Evolutionary conservation across 1,140 invertebrate species (phyloP), one percentile per base, ranked within the genome.

Genomic region (Pissodes strobi): DNA sequence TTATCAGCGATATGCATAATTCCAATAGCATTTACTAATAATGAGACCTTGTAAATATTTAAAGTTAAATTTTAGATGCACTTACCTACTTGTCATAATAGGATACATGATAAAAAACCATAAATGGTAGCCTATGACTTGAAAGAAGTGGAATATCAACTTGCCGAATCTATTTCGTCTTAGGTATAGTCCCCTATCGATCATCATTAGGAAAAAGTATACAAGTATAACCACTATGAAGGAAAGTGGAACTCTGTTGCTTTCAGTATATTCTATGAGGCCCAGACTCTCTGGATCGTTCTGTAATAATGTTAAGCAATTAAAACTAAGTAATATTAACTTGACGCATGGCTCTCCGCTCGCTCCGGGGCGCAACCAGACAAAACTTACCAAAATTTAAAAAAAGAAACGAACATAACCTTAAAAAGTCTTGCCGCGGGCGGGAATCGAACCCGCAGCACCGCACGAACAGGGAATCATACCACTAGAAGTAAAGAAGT

Each of bases 21-120:
- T n/a, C n/a, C n/a, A n/a, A n/a, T n/a, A n/a, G n/a, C n/a, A n/a
- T n/a, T n/a, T n/a, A n/a, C n/a, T n/a, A n/a, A n/a, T n/a, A n/a
- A n/a, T n/a, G n/a, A n/a, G n/a, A 55, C 18, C 30, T 17, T 8
- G 1, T 17, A 2, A 57, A 43, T 57, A 27, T 15, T 25, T 25
- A 9, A 45, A 57, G 22, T 1, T 10, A 13, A 21, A 6, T 8
- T 3, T 10, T 12, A 13, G 46, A 46, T 0, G 0, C 10, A 19
- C 46, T 49, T 38, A 64, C 62, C 30, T 64, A 2, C 34, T 6
- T 3, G 49, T 51, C 1, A 58, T 2, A 3, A 64, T 17, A 4
- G 62, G 53, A 34, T 25, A 57, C 17, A 64, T 9, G 12, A 64
- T 15, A 19, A 64, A 58, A n/a, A 64, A 39, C 15, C 19, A 64